A percentile compares a stretch with the other conserved stretches of the same genome.
Evolutionary conservation across 2,797 vertebrate genomes (phyloP).

Genomic region (Melanotaenia parkinsoni): DNA sequence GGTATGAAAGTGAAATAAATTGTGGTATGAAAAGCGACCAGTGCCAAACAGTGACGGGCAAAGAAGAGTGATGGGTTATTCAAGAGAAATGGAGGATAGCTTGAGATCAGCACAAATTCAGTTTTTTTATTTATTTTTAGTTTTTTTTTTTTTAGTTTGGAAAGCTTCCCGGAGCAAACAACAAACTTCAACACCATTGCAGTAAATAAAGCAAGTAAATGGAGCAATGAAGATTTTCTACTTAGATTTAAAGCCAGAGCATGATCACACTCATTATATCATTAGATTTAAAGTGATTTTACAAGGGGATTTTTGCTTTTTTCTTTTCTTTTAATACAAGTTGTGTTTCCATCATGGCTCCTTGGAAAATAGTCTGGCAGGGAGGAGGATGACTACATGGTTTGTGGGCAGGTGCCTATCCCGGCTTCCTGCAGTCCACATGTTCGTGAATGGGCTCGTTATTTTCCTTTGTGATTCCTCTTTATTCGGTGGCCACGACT

Average conservation of each 20-base stretch:
- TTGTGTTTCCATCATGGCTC: constrained; percentile 70
- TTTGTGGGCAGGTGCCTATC: constrained; percentile 76
- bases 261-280: constrained; percentile 74
- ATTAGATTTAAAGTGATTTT: constrained; percentile 74
- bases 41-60: constrained; percentile 36
- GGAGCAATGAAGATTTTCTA: constrained; percentile 61
- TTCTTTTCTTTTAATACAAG: constrained; percentile 17
- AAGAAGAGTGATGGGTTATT: constrained; percentile 28
- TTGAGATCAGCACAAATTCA: constrained; percentile 13
- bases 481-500: constrained; percentile 61
- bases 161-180: constrained; percentile 44
- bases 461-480: constrained; percentile 61
- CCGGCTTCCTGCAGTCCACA: constrained; percentile 60
- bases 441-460: constrained; percentile 64
- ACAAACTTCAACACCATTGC: constrained; percentile 36
- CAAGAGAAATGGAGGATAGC: constrained; percentile 13
- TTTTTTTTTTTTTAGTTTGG: not conserved
- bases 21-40: constrained; percentile 17
- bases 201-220: constrained; percentile 63
- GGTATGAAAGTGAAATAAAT: not conserved
- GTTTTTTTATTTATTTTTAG: not conserved
- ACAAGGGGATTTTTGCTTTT: constrained; percentile 63
- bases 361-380: constrained; percentile 60
- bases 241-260: constrained; percentile 58
- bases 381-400: constrained; percentile 60